Percentiles rank a stretch among this genome's conserved stretches.
These are phyloP conservation scores for Ephydatia muelleri DNA, from an alignment of 37 sponge, comb jelly and placozoan species.

Conservation along the genomic window DNA sequence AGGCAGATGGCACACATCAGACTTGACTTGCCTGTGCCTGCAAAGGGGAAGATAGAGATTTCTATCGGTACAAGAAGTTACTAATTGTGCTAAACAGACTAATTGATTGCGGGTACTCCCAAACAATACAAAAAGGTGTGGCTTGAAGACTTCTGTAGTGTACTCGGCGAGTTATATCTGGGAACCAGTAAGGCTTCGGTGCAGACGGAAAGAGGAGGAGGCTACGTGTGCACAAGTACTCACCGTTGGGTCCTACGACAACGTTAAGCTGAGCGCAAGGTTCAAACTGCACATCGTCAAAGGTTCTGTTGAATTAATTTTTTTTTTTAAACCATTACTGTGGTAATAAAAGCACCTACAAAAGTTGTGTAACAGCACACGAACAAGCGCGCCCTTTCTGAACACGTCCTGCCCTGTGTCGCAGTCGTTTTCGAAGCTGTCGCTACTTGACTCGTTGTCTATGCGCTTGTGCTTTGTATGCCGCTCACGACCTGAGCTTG, in stretches of 20 bases:
- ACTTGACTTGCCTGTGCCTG: conserved; percentile 96
- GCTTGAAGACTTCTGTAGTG: background rate
- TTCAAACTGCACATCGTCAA: conserved; percentile 80
- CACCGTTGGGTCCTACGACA: conserved; percentile 94
- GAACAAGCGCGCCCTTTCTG: conserved; percentile 48
- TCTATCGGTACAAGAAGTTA: background rate
- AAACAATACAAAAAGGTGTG: conserved; percentile 1
- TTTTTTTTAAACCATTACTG: conserved; percentile 6
- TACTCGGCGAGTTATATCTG: no score
- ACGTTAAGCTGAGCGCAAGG: conserved; percentile 88
- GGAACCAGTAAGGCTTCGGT: background rate
- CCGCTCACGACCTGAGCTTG: background rate
- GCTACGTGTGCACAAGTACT: background rate
- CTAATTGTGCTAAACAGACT: background rate
- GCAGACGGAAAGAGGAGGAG: background rate
- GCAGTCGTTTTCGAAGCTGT: background rate
- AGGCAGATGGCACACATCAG: conserved; percentile 97
- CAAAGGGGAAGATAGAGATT: background rate
- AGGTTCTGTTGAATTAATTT: conserved; percentile 61
- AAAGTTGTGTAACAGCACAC: conserved; percentile 62
- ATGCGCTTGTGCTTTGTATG: background rate
- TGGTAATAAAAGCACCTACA: conserved; percentile 39
- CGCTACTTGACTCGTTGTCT: background rate
- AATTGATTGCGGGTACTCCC: background rate
- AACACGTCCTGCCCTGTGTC: background rate